These are phyloP conservation scores for Podabrus alpinus DNA, from an alignment of 2,888 invertebrate genomes.

Conservation along the genomic window DNA sequence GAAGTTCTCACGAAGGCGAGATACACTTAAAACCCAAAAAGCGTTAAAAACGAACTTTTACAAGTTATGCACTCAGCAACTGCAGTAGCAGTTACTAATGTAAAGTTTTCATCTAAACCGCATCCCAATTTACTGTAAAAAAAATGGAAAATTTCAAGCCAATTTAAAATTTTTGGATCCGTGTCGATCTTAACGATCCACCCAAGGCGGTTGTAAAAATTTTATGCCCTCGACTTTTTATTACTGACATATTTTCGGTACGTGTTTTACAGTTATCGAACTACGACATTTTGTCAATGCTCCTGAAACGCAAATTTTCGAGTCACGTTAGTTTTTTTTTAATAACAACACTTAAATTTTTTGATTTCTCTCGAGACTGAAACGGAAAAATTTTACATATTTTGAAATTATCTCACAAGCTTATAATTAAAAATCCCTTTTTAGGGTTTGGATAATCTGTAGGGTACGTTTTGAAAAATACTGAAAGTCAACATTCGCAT, in stretches of 20 bases:
- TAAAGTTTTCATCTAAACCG: neutral
- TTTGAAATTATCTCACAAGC: neutral
- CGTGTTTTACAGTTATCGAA: slow-evolving; percentile 26
- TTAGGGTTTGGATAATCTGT: neutral
- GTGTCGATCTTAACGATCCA: slow-evolving; percentile 16
- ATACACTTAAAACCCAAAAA: neutral
- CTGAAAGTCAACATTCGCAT: neutral
- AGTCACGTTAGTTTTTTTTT: neutral
- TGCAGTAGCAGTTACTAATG: neutral
- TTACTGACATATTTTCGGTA: slow-evolving; percentile 26
- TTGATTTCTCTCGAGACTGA: neutral
- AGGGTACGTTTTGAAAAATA: neutral
- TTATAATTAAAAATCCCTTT: neutral
- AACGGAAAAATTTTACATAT: neutral
- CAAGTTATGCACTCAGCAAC: neutral
- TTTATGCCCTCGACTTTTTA: slow-evolving; percentile 26
- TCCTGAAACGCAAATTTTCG: slow-evolving; percentile 5
- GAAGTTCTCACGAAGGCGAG: neutral
- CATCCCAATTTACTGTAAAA: no score
- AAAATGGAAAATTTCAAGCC: neutral
- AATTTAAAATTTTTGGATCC: neutral
- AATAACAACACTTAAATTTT: neutral
- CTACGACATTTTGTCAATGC: slow-evolving; percentile 16
- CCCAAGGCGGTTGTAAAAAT: slow-evolving; percentile 25
- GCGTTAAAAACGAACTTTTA: neutral